Base-by-base conservation (phyloP, 2,113 vertebrate species). In the Calonectris borealis region DNA sequence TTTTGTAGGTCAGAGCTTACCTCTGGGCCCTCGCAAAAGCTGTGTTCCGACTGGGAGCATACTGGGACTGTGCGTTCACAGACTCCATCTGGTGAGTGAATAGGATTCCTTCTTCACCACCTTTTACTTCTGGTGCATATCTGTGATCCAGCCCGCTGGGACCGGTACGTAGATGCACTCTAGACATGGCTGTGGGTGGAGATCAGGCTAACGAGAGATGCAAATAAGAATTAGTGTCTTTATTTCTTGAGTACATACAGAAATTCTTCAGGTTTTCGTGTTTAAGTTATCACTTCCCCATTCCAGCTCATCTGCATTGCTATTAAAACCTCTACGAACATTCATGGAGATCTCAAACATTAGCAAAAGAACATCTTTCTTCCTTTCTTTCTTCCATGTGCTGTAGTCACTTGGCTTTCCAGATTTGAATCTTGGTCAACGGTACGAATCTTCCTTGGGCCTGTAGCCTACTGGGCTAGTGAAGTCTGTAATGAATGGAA, bases 281-380 rank as follows among this genome's bases (percentile, higher is more conserved):
- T 22, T 42, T 36, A 75, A 55, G 4, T 32, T 69, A 40, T 7
- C 0, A 0, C 12, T 83, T 54, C 12, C 27, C 3, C 7, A 19
- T 78, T 76, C 38, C 49, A 73, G 27, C 14, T 91, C 32, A 36
- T 55, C 31, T 57, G n/a, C 38, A 31, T 25, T 76, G 48, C 20
- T 44, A 7, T 52, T 52, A 34, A 75, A 70, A 40, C 24, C 3
- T 22, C 31, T 83, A 6, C 34, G 58, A 81, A 26, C 1, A 1
- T 32, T 82, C 25, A 16, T 8, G 10, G 42, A 12, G 15, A 55
- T 10, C 32, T 61, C n/a, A 83, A 61, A 42, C 14, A 12, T 48
- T 8, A 72, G 11, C 8, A 55, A 71, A 65, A 13, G 7, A 13
- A 29, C 5, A 49, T 25, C 4, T 44, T 51, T n/a, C 24, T 55